These are phyloP conservation scores for Microplitis manilae DNA, from an alignment of 2,888 invertebrate genomes.

Conservation along the genomic window DNA sequence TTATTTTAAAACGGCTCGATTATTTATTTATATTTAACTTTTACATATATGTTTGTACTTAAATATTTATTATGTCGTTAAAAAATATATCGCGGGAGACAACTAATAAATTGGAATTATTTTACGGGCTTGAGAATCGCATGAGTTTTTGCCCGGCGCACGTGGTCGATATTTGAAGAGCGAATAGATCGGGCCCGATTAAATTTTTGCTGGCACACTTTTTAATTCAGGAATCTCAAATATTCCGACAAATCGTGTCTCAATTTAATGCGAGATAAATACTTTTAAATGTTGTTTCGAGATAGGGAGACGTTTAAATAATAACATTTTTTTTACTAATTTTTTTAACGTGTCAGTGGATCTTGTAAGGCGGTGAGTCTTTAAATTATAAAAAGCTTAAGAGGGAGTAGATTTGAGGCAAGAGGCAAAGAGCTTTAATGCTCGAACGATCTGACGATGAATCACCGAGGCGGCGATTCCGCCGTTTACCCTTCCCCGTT, in stretches of 20 bases:
- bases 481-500: conserved; percentile 47
- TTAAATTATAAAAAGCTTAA: not conserved
- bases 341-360: not conserved
- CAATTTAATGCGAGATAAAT: conserved; percentile 30
- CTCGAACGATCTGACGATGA: conserved; percentile 44
- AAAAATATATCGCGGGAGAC: conserved; percentile 22
- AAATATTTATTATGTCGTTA: not conserved
- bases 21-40: not conserved
- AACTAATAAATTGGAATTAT: conserved; percentile 51
- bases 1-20: not conserved
- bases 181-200: conserved; percentile 52
- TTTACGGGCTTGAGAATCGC: conserved; percentile 54
- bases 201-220: conserved; percentile 50
- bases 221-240: conserved; percentile 37
- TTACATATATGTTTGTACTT: not conserved
- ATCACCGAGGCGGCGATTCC: conserved; percentile 40
- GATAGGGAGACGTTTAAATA: not conserved
- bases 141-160: conserved; percentile 54
- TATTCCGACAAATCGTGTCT: conserved; percentile 44
- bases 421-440: conserved; percentile 39
- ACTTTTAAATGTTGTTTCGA: not conserved
- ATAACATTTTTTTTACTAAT: not conserved
- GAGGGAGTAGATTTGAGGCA: conserved; percentile 33
- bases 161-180: conserved; percentile 30
- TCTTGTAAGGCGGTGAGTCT: not conserved